Conservation (phyloP, 2,113 vertebrate genomes). For the Mellivora capensis region DNA sequence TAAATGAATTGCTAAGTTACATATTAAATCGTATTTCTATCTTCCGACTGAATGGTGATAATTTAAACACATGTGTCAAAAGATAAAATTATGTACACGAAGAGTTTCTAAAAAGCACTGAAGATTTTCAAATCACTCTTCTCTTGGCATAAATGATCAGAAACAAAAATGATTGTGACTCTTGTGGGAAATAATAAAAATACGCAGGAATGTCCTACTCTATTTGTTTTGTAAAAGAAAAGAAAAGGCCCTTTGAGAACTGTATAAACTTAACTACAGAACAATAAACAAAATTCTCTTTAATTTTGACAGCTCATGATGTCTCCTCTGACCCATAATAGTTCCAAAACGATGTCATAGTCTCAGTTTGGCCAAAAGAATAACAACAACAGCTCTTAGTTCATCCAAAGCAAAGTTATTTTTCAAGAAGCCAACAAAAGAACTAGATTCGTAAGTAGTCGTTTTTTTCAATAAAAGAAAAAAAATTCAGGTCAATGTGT, state of each 20-base stretch:
- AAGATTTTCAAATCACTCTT: constrained; percentile 3
- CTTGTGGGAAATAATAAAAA: constrained; percentile 38
- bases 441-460: background rate
- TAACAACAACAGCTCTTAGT: background rate
- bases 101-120: background rate
- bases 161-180: constrained; percentile 4
- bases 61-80: background rate
- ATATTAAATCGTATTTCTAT: background rate
- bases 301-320: constrained; percentile 32
- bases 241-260: background rate
- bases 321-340: constrained; percentile 10
- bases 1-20: constrained; percentile 24
- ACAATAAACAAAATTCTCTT: constrained; percentile 24
- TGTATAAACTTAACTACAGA: constrained; percentile 28
- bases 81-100: background rate
- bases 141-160: background rate
- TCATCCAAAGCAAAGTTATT: background rate
- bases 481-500: constrained; percentile 1
- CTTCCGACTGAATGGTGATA: background rate
- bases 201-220: background rate
- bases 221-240: constrained; percentile 28
- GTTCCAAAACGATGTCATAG: constrained; percentile 26
- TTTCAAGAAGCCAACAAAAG: constrained; percentile 18
- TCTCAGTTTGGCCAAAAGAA: constrained; percentile 23
- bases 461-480: background rate